phyloP scores from a whole-genome alignment of 2,797 vertebrate genomes.

The Sebastes taczanowskii region DNA sequence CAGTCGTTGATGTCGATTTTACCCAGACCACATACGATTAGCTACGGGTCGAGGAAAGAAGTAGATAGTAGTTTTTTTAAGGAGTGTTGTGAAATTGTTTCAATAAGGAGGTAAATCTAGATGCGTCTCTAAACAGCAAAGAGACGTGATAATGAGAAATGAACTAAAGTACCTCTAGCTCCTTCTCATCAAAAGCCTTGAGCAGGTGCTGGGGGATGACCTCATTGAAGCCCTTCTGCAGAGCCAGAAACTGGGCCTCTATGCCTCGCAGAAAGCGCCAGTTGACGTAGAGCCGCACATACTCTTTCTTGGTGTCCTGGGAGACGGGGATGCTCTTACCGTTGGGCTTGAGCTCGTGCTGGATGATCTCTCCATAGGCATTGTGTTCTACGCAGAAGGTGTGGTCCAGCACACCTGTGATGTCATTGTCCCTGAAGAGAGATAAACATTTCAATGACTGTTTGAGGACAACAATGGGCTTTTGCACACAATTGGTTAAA shows the following conservation, averaged over 20 bases:
- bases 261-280: slow-evolving; percentile 98
- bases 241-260: slow-evolving; percentile 96
- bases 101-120: neutral
- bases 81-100: neutral
- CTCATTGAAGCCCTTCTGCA: slow-evolving; percentile 99
- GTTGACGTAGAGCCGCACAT: slow-evolving; percentile 96
- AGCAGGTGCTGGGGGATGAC: slow-evolving; percentile 98
- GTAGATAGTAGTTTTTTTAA: neutral
- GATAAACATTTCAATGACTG: neutral
- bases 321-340: slow-evolving; percentile 93
- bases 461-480: neutral
- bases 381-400: slow-evolving; percentile 98
- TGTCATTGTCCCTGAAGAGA: slow-evolving; percentile 88
- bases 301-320: slow-evolving; percentile 95
- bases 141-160: neutral
- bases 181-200: slow-evolving; percentile 98
- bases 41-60: slow-evolving; percentile 70
- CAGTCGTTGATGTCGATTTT: slow-evolving; percentile 98
- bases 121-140: neutral
- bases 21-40: slow-evolving; percentile 96
- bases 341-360: slow-evolving; percentile 97
- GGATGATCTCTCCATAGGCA: slow-evolving; percentile 96
- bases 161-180: slow-evolving; percentile 87
- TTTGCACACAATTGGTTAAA: too few relatives aligned
- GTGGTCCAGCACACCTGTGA: slow-evolving; percentile 97